Base-by-base conservation (phyloP, 1,140 invertebrate species). In the Drusus annulatus region DNA sequence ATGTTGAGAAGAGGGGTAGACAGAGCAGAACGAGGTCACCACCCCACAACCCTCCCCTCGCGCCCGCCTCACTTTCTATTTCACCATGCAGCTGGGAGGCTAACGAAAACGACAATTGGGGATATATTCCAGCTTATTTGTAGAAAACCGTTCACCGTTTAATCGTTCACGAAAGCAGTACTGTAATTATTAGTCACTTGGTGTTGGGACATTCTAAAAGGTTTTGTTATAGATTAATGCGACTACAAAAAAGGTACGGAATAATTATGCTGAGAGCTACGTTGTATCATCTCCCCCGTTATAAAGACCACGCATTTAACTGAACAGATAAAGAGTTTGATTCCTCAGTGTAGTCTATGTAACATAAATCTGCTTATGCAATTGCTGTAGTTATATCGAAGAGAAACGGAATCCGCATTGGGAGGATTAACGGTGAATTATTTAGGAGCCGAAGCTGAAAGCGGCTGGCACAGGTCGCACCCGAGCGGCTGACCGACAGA, bases 1-100 rank as follows among this genome's bases (percentile, higher is more conserved):
- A n/a, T 6, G 19, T 21, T 56, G n/a, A n/a, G 54, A n/a, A 3
- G 54, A 51, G 21, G 60, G 76, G 60, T 50, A 65, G 76, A 71
- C 76, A 19, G 52, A 50, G 68, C 45, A 62, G 52, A 69, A 69
- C 21, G 45, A 36, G 60, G 76, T 78, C 60, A 65, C 19, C 8
- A 45, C 71, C 54, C n/a, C 52, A 19, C 45, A 16, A 58, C 45
- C 0, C 58, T 60, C 82, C 28, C 21, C 19, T 13, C 17, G 7
- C 51, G 60, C 3, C 78, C 82, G 85, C 80, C 84, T 81, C 84
- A 86, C 73, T 75, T 54, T 75, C 73, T 13, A 60, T 75, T 75
- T 75, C 73, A 75, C 54, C 73, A 5, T n/a, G n/a, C n/a, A n/a
- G n/a, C n/a, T 16, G 23, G 15, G 73, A 71, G 21, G 62, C 62